These are phyloP conservation scores for Tamandua tetradactyla DNA, from an alignment of 2,797 vertebrate species.

Conservation along the genomic window DNA sequence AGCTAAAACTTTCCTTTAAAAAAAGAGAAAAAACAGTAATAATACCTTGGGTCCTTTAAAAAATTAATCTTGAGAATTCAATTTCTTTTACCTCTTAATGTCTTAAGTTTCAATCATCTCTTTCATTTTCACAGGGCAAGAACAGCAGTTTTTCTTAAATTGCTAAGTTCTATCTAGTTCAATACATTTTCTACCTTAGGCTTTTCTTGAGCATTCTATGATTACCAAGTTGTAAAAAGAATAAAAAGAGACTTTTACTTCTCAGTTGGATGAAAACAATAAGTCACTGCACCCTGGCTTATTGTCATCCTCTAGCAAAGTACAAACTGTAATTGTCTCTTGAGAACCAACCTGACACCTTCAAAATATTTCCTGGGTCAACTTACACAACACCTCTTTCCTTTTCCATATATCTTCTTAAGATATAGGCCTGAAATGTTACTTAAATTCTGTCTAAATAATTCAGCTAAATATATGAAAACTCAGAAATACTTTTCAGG, in stretches of 20 bases:
- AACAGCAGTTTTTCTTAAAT: conserved; percentile 72
- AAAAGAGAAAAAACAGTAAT: background rate
- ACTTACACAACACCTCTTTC: background rate
- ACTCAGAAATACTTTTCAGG: background rate
- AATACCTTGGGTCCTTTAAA: conserved; percentile 40
- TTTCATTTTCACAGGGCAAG: conserved; percentile 64
- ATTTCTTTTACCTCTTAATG: conserved; percentile 74
- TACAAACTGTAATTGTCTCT: conserved; percentile 22
- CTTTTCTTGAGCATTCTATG: conserved; percentile 49
- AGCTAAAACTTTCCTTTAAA: conserved; percentile 32
- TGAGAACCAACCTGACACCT: background rate
- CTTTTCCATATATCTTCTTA: background rate
- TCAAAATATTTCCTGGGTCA: background rate
- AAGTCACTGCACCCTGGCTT: background rate
- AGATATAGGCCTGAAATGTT: background rate
- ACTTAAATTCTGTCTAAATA: background rate
- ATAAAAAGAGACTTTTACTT: conserved; percentile 51
- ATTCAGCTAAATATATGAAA: background rate
- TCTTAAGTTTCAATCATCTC: conserved; percentile 67
- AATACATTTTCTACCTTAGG: conserved; percentile 69
- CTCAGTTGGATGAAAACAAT: conserved; percentile 30
- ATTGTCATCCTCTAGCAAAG: background rate
- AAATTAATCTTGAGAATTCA: conserved; percentile 72
- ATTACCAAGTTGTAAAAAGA: conserved; percentile 60
- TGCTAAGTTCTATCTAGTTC: conserved; percentile 63